Percentiles rank a stretch among this genome's conserved stretches.
Evolutionary conservation across 2,797 vertebrate genomes (phyloP).

Genomic region (Acestrorhynchus altus): DNA sequence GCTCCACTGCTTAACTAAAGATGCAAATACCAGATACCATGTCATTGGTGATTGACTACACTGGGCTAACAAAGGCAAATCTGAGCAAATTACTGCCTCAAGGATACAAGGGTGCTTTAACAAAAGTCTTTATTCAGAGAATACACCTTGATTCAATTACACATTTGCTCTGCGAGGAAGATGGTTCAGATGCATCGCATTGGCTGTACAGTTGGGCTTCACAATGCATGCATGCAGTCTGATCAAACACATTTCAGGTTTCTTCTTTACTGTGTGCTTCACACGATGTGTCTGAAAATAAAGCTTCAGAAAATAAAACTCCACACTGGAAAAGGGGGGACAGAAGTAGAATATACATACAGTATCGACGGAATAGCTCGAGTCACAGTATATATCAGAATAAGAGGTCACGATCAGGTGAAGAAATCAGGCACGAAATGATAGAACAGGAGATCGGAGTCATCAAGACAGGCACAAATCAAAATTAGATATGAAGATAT

Average conservation of each 20-base stretch:
- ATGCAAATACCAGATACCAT: neutral
- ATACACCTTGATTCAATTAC: conserved; percentile 43
- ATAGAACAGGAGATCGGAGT: conserved; percentile 54
- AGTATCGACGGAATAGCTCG: conserved; percentile 45
- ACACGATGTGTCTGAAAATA: conserved; percentile 47
- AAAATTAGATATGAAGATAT: conserved; percentile 44
- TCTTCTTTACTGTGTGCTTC: conserved; percentile 50
- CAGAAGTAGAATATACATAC: conserved; percentile 44
- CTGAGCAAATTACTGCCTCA: neutral
- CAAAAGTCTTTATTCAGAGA: conserved; percentile 56
- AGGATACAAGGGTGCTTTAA: neutral
- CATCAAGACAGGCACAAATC: conserved; percentile 56
- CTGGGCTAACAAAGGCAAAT: neutral
- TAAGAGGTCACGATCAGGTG: conserved; percentile 53
- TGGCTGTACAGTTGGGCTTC: conserved; percentile 48
- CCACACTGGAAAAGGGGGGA: conserved; percentile 25
- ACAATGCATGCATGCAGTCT: conserved; percentile 51
- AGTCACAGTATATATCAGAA: conserved; percentile 63
- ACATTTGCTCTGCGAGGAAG: conserved; percentile 44
- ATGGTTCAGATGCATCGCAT: conserved; percentile 51
- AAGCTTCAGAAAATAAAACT: conserved; percentile 37
- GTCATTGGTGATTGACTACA: too few species aligned
- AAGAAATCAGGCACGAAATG: conserved; percentile 65
- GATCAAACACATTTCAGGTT: conserved; percentile 29
- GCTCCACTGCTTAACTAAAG: too few species aligned